Base-by-base conservation (phyloP, 2,888 invertebrate genomes). In the Chaetogeoica ovagalla region DNA sequence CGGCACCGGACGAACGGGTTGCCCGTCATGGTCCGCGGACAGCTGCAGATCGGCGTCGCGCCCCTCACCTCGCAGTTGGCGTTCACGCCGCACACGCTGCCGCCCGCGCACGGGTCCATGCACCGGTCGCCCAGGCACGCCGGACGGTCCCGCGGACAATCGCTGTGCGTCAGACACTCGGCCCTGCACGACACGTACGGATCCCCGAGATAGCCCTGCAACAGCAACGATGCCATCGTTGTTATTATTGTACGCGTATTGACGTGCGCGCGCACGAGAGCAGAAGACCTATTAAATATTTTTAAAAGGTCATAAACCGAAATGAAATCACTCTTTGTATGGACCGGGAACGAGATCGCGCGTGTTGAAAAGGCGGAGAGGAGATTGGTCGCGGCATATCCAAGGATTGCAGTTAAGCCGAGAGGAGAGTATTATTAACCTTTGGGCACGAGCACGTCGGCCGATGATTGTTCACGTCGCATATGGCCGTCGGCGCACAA, bases 1-100 rank as follows among this genome's bases (percentile, higher is more conserved):
- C 94, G 90, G 87, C 95, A 95, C 85, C 89, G 89, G 3, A 91
- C 88, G 87, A 94, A 95, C 6, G 95, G 95, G 88, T 95, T 91
- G 2, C 95, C 95, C 39, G 94, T 94, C 92, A 93, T 94, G 85
- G 94, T 92, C 85, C 89, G 91, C 0, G 95, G 94, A 86, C 95
- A 95, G 81, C 93, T 93, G 86, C 95, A 95, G 21, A 95, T 90
- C 0, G 95, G 94, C 8, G 93, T 94, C 74, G 93, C 88, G 52
- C 84, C 84, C 66, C 93, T 89, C 62, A 94, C 89, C 84, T 91
- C 89, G 86, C 95, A 95, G 84, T 94, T 92, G 5, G 95, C 95
- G 83, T 91, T 90, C 21, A 90, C 87, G 63, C 94, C 95, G 84
- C 94, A 95, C 9, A 92, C 92, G 71, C 92, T 92, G 23, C 91